Base-by-base conservation (phyloP, 2,797 vertebrate genomes). In the Apogon hyalosoma region DNA sequence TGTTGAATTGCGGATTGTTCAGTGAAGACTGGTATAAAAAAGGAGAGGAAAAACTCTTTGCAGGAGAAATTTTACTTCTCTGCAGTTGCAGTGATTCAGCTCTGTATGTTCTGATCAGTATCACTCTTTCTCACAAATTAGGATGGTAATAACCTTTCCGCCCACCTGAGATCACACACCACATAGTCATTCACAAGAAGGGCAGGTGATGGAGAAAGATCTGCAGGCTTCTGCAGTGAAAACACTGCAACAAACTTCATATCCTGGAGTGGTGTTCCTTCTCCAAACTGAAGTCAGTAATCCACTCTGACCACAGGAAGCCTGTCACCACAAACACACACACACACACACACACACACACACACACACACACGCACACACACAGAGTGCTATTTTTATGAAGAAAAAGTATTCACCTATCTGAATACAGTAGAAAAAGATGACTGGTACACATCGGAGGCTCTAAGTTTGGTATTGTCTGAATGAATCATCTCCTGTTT, bases 291-390 rank as follows among this genome's bases (percentile, higher is more conserved):
- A 88, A 88, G 89, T 89, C 85, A 87, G 87, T 91, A 71, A 90
- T 92, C 91, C 89, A 89, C 80, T 84, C 85, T 63, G 89, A 84
- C 91, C 90, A 88, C 87, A 91, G 90, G 85, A 90, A 87, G 84
- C 88, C 91, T 90, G 89, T 85, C 72, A 85, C 60, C 75, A 54
- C 86, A 89, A 63, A 83, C 67, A 87, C 3, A 87, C 63, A 64
- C 41, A 57, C 56, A 72, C 43, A 79, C 33, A 75, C 50, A 77
- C 18, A 67, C 1, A 36, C 14, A 72, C 75, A 54, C 86, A 89
- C 62, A 82, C 64, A 87, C 3, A 87, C 60, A 64, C 24, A 57
- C 56, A 72, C 43, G 77, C 33, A 75, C 50, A 77, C 16, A 66
- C 1, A n/a, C n/a, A n/a, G n/a, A 36, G 24, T 12, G 33, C 39